These are phyloP conservation scores for Philereme transversata DNA, from an alignment of 2,888 invertebrate species.

Conservation along the genomic window DNA sequence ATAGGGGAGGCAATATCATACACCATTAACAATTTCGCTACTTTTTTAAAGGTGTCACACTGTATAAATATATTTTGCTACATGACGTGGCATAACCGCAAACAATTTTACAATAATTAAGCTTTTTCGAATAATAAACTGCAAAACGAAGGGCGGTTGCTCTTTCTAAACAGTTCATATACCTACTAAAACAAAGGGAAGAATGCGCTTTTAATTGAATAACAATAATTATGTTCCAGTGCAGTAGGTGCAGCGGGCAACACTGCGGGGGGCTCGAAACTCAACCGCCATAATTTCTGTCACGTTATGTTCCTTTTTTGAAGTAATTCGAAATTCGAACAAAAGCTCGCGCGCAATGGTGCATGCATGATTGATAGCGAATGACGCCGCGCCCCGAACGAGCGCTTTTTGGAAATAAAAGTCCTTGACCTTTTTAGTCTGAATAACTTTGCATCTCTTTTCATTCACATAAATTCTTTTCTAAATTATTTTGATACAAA, in stretches of 20 bases:
- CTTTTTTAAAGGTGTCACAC: constrained; percentile 83
- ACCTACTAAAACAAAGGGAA: constrained; percentile 35
- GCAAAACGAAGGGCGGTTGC: constrained; percentile 26
- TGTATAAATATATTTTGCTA: constrained; percentile 61
- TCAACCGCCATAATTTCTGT: constrained; percentile 74
- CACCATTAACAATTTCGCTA: constrained; percentile 84
- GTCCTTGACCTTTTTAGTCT: constrained; percentile 71
- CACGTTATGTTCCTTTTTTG: constrained; percentile 75
- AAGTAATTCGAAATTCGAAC: constrained; percentile 77
- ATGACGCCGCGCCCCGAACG: constrained; percentile 69
- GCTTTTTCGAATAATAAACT: constrained; percentile 17
- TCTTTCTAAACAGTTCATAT: constrained; percentile 20
- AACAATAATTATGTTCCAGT: constrained; percentile 58
- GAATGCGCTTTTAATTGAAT: constrained; percentile 72
- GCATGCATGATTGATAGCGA: constrained; percentile 82
- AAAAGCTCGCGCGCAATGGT: constrained; percentile 80
- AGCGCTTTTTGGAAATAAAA: constrained; percentile 63
- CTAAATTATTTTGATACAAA: no score
- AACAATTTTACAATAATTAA: constrained; percentile 20
- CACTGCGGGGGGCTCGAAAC: constrained; percentile 64
- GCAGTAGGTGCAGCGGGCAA: constrained; percentile 51
- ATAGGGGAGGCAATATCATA: constrained; percentile 85
- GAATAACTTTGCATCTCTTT: constrained; percentile 41
- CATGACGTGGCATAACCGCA: constrained; percentile 28
- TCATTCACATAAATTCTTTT: constrained; percentile 9